Percentiles rank a stretch among this genome's conserved stretches.
These are phyloP conservation scores for Notiomystis cincta DNA, from an alignment of 2,113 vertebrate genomes.

Conservation along the genomic window DNA sequence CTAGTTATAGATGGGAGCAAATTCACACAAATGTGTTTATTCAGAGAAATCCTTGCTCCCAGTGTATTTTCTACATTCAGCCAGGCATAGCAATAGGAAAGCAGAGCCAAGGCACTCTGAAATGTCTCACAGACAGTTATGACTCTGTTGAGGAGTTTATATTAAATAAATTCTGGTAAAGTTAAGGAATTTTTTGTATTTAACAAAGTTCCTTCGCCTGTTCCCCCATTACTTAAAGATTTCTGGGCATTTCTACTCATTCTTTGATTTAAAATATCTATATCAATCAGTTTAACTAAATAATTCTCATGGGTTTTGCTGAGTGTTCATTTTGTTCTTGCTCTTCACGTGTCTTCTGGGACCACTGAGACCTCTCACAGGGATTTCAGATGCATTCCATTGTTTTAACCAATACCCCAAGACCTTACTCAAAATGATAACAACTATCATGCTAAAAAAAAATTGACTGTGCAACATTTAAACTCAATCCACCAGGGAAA, in stretches of 20 bases:
- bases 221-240: not conserved
- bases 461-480: not conserved
- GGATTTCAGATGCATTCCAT: not conserved
- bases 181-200: not conserved
- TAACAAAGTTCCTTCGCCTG: not conserved
- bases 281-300: not conserved
- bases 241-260: not conserved
- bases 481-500: not conserved
- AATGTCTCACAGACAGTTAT: not conserved
- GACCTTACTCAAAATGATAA: not conserved
- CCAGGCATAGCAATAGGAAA: not conserved
- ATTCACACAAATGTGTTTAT: not conserved
- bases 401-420: not conserved
- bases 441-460: not conserved
- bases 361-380: not conserved
- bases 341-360: not conserved
- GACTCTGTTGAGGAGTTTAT: not conserved
- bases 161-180: not conserved
- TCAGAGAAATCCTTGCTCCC: not conserved
- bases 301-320: not conserved
- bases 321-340: not conserved
- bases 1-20: not conserved
- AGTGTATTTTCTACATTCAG: not conserved
- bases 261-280: not conserved
- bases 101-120: not conserved